phyloP scores from a whole-genome alignment of 2,113 vertebrate genomes.

The Anguilla japonica region DNA sequence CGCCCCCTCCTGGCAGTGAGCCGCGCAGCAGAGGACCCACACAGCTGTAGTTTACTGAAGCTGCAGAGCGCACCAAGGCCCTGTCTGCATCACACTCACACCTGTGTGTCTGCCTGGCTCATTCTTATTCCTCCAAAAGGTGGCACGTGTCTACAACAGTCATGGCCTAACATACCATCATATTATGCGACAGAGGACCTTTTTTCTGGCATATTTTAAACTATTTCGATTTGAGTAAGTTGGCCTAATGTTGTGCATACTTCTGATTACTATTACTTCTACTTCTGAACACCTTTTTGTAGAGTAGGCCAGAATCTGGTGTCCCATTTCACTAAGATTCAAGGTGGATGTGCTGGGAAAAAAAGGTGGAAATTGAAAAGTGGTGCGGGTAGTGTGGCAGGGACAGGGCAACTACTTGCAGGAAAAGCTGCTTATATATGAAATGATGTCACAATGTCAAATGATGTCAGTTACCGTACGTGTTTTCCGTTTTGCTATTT shows the following conservation, averaged over 20 bases:
- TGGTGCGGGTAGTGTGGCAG: not conserved
- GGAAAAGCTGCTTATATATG: not conserved
- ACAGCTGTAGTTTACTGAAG: constrained; percentile 58
- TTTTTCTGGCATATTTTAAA: not conserved
- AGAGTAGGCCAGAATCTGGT: not conserved
- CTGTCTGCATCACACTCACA: not conserved
- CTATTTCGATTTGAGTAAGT: not conserved
- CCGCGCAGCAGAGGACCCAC: constrained; percentile 63
- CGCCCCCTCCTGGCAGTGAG: constrained; percentile 55
- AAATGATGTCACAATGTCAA: not conserved
- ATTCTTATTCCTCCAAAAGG: not conserved
- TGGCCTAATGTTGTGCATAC: not conserved
- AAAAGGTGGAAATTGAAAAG: not conserved
- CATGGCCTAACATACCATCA: not conserved
- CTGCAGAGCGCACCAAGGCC: not conserved
- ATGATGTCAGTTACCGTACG: not conserved
- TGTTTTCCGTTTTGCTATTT: not conserved
- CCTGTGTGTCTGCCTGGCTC: not conserved
- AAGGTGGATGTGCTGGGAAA: not conserved
- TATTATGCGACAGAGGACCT: not conserved
- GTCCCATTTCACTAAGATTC: not conserved
- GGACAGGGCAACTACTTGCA: constrained; percentile 7
- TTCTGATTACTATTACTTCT: not conserved
- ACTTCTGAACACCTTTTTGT: not conserved
- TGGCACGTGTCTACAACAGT: not conserved